These are phyloP conservation scores for Meghimatium bilineatum DNA, from an alignment of 2,888 invertebrate genomes.

Conservation along the genomic window DNA sequence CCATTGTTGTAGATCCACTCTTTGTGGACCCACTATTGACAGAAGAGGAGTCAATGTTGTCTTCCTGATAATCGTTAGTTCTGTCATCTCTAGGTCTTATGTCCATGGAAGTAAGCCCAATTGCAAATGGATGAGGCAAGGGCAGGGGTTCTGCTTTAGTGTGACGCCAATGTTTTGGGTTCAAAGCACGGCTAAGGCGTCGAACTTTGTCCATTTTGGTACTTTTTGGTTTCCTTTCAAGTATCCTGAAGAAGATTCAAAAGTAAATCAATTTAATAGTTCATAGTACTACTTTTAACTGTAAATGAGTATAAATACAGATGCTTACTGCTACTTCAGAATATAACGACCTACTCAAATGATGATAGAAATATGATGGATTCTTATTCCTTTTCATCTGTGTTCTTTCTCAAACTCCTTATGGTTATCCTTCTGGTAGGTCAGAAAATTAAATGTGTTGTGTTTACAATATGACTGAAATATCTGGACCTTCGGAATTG, in stretches of 20 bases:
- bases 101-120: conserved; percentile 26
- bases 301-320: too few species aligned
- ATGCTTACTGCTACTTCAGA: too few species aligned
- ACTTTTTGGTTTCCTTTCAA: conserved; percentile 30
- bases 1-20: conserved; percentile 26
- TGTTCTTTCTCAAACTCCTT: too few species aligned
- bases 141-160: conserved; percentile 38
- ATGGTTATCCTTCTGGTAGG: too few species aligned
- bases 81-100: not conserved
- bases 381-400: too few species aligned
- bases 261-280: too few species aligned
- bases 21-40: conserved; percentile 2
- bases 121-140: conserved; percentile 41
- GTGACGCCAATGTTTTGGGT: conserved; percentile 52
- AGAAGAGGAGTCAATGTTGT: conserved; percentile 20
- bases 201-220: conserved; percentile 47
- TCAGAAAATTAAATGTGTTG: too few species aligned
- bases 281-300: too few species aligned
- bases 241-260: not conserved
- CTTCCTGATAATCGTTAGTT: conserved; percentile 35
- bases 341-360: too few species aligned
- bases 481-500: too few species aligned
- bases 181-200: conserved; percentile 50
- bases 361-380: too few species aligned
- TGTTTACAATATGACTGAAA: too few species aligned